Conservation (phyloP, 2,888 invertebrate species). For the Cacoxenus indagator region DNA sequence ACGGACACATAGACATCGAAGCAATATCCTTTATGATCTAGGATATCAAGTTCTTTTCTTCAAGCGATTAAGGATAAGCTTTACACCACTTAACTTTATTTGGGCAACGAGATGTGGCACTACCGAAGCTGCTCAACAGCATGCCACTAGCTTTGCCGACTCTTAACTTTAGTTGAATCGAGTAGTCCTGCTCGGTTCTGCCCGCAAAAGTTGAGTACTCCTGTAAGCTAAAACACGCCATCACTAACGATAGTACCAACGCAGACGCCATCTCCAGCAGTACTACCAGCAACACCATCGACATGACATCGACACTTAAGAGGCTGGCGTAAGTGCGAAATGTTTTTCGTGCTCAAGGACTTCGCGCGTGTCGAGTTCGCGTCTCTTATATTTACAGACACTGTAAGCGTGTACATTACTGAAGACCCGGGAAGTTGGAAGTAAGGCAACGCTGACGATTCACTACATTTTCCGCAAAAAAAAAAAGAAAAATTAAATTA, state of each 20-base stretch:
- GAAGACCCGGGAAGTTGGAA: constrained; percentile 38
- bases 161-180: constrained; percentile 7
- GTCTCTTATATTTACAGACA: constrained; percentile 15
- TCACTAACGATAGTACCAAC: neutral
- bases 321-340: constrained; percentile 43
- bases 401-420: constrained; percentile 39
- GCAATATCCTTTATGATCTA: constrained; percentile 59
- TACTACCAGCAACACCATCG: constrained; percentile 27
- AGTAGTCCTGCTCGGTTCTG: too few relatives aligned
- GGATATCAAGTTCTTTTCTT: constrained; percentile 65
- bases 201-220: too few relatives aligned
- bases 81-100: constrained; percentile 65
- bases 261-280: constrained; percentile 10
- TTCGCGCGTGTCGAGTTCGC: constrained; percentile 36
- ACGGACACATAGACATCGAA: neutral
- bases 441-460: neutral
- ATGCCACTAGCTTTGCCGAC: constrained; percentile 33
- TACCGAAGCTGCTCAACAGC: neutral
- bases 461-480: neutral
- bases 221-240: too few relatives aligned
- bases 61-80: constrained; percentile 64
- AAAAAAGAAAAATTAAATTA: neutral
- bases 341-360: constrained; percentile 54
- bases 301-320: constrained; percentile 59
- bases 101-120: constrained; percentile 22